A percentile compares a stretch with the other conserved stretches of the same genome.
Evolutionary conservation across 2,113 vertebrate species (phyloP).

Genomic region (Mesocricetus auratus): DNA sequence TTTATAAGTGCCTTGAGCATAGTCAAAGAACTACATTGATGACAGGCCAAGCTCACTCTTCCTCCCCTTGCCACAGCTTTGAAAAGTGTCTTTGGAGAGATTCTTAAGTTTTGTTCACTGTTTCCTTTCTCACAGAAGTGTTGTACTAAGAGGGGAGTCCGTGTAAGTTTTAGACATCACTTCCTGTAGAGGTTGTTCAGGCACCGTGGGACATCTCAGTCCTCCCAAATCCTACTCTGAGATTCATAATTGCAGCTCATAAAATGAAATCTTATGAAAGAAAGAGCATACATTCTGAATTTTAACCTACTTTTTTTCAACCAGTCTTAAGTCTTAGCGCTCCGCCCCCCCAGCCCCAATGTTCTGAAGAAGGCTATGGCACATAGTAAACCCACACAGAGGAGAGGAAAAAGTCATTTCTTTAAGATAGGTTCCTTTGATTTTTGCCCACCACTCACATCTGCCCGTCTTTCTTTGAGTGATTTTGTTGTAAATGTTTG

Average conservation of each 20-base stretch:
- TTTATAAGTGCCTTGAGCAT: not conserved
- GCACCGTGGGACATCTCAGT: not conserved
- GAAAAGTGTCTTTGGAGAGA: constrained; percentile 62
- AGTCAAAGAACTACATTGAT: not conserved
- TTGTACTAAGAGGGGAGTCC: constrained; percentile 4
- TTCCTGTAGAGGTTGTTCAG: constrained; percentile 47
- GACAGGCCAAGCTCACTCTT: not conserved
- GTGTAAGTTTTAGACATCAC: constrained; percentile 44
- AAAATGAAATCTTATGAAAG: not conserved
- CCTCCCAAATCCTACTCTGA: not conserved
- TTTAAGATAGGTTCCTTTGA: constrained; percentile 1
- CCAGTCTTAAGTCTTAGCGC: not conserved
- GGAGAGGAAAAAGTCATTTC: not conserved
- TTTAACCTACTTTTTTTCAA: not conserved
- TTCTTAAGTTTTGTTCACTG: constrained; percentile 52
- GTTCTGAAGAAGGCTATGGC: not conserved
- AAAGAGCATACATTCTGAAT: not conserved
- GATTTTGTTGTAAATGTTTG: constrained; percentile 34
- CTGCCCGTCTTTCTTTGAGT: not conserved
- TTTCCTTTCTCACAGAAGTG: constrained; percentile 45
- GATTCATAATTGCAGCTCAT: not conserved
- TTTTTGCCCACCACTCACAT: not conserved
- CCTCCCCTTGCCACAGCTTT: constrained; percentile 30
- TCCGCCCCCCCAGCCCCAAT: not conserved
- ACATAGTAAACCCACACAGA: not conserved